Conservation (phyloP, 2,888 invertebrate genomes). For the Deilephila porcellus region DNA sequence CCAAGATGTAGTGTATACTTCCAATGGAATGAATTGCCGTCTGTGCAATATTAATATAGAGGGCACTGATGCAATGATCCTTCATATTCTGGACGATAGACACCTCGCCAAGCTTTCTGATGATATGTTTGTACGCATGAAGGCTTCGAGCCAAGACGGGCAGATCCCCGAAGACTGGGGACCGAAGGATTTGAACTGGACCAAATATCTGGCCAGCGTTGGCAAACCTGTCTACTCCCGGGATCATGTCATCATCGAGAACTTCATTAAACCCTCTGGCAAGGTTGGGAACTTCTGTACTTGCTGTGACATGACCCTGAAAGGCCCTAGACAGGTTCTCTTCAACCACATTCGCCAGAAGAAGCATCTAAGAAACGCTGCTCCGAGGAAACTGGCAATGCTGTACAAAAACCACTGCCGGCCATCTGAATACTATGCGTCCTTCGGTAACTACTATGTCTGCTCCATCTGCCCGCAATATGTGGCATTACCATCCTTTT, state of each 20-base stretch:
- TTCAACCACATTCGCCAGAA: slow-evolving; percentile 81
- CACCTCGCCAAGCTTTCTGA: slow-evolving; percentile 74
- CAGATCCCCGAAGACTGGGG: slow-evolving; percentile 78
- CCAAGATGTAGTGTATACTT: slow-evolving; percentile 58
- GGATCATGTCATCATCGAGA: slow-evolving; percentile 77
- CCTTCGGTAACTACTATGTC: slow-evolving; percentile 77
- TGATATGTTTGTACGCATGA: slow-evolving; percentile 68
- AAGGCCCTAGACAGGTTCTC: slow-evolving; percentile 76
- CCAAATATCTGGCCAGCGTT: slow-evolving; percentile 74
- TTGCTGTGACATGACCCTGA: slow-evolving; percentile 77
- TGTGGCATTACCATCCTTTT: slow-evolving; percentile 72
- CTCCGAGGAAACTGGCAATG: slow-evolving; percentile 69
- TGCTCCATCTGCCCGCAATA: slow-evolving; percentile 72
- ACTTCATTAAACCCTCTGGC: slow-evolving; percentile 76
- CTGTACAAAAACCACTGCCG: slow-evolving; percentile 75
- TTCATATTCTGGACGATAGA: slow-evolving; percentile 75
- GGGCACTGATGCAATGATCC: slow-evolving; percentile 59
- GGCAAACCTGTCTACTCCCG: slow-evolving; percentile 72
- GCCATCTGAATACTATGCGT: slow-evolving; percentile 75
- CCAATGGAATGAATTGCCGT: slow-evolving; percentile 58
- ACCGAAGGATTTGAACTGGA: slow-evolving; percentile 77
- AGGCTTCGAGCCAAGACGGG: slow-evolving; percentile 64
- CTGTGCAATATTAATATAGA: slow-evolving; percentile 67
- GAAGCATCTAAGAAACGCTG: slow-evolving; percentile 77
- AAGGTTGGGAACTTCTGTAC: slow-evolving; percentile 76